Evolutionary conservation across 2,797 vertebrate genomes (phyloP).

Genomic region (Silurus aristotelis): DNA sequence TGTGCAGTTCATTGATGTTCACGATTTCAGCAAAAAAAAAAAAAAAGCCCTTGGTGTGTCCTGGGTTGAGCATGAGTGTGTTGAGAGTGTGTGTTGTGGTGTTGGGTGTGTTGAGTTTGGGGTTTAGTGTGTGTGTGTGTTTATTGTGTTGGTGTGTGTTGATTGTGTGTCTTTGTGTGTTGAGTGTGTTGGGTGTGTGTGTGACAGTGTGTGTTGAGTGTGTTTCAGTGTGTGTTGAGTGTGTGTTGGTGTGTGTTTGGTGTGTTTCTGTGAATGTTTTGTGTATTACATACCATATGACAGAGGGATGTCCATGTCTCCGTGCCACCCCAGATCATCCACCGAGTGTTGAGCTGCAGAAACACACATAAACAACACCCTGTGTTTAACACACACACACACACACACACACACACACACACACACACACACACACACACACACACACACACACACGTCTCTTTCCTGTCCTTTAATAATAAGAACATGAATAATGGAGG

Average conservation of each 20-base stretch:
- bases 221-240: not conserved
- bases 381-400: not conserved
- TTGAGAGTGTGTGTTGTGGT: too few relatives aligned
- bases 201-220: not conserved
- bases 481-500: too few relatives aligned
- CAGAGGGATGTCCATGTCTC: conserved; percentile 72
- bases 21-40: too few relatives aligned
- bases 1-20: too few relatives aligned
- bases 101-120: not conserved
- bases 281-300: conserved; percentile 71
- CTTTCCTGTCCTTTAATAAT: not conserved
- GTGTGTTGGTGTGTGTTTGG: not conserved
- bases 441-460: not conserved
- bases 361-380: conserved; percentile 28
- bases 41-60: too few relatives aligned
- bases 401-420: not conserved
- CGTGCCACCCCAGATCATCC: conserved; percentile 75
- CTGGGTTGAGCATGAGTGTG: too few relatives aligned
- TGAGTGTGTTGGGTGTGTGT: too few relatives aligned
- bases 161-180: not conserved
- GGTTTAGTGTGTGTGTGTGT: not conserved
- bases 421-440: not conserved
- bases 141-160: not conserved
- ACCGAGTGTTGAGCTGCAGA: conserved; percentile 76
- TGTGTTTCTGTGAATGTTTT: not conserved